A percentile compares a stretch with the other conserved stretches of the same genome.
phyloP scores from a whole-genome alignment of 2,797 vertebrate species.

The Urosaurus nigricauda region DNA sequence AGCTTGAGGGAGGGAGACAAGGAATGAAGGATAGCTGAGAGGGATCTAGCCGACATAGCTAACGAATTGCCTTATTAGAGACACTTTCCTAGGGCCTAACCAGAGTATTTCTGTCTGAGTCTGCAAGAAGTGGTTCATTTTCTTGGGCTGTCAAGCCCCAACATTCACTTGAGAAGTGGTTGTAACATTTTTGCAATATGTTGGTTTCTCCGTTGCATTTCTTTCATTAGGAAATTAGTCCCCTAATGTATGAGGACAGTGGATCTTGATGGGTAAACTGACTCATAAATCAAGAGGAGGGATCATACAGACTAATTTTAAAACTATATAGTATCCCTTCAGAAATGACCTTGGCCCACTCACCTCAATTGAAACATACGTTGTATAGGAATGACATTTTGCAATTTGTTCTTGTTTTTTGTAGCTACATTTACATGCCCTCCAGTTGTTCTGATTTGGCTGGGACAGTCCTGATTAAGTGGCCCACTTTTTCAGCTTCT shows the following conservation, averaged over 20 bases:
- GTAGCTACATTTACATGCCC: too few relatives aligned
- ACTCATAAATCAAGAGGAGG: too few relatives aligned
- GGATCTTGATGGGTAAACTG: too few relatives aligned
- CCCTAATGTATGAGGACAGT: conserved; percentile 2
- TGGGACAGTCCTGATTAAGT: too few relatives aligned
- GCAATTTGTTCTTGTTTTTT: too few relatives aligned
- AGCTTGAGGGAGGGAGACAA: conserved; percentile 77
- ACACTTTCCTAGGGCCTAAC: conserved; percentile 82
- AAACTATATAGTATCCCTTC: too few relatives aligned
- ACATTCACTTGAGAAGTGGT: conserved; percentile 66
- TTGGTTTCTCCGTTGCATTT: conserved; percentile 54
- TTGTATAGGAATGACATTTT: too few relatives aligned
- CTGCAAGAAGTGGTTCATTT: conserved; percentile 84
- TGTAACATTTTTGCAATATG: conserved; percentile 54
- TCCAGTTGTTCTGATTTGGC: too few relatives aligned
- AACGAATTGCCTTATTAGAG: conserved; percentile 85
- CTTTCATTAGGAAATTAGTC: conserved; percentile 14
- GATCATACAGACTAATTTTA: too few relatives aligned
- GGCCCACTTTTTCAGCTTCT: too few relatives aligned
- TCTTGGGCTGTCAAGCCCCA: conserved; percentile 76
- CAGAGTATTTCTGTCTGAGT: conserved; percentile 82
- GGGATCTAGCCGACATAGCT: conserved; percentile 72
- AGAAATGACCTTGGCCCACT: too few relatives aligned
- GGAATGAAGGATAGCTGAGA: conserved; percentile 79
- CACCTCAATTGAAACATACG: too few relatives aligned